A percentile compares a stretch with the other conserved stretches of the same genome.
Conservation (phyloP, 2,888 invertebrate genomes). For the Trachelus troglodyta region DNA sequence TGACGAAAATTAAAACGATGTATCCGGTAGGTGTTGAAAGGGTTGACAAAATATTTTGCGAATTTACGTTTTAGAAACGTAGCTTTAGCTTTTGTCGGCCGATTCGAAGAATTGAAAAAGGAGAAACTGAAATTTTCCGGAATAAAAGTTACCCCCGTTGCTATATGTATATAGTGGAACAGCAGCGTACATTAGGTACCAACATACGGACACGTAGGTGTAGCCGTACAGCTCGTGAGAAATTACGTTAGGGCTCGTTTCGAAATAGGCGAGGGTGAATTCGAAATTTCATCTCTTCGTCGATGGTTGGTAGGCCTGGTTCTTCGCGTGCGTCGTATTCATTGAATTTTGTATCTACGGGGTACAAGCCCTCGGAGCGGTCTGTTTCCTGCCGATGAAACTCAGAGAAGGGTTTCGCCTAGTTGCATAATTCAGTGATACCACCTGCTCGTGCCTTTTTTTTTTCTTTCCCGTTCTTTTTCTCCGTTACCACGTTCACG, state of each 20-base stretch:
- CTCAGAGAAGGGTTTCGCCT: not conserved
- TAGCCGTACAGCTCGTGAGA: not conserved
- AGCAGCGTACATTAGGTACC: not conserved
- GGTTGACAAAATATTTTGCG: not conserved
- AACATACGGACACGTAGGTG: not conserved
- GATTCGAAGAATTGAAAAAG: not conserved
- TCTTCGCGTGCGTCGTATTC: conserved; percentile 8
- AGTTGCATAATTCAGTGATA: conserved; percentile 7
- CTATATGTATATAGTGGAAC: too few species aligned
- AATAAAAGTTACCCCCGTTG: not conserved
- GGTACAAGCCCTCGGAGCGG: not conserved
- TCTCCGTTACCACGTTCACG: not conserved
- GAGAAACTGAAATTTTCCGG: not conserved
- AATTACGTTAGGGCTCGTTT: not conserved
- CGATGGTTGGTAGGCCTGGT: not conserved
- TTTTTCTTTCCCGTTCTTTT: not conserved
- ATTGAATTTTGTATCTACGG: conserved; percentile 21
- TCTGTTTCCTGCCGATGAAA: not conserved
- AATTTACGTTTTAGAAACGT: not conserved
- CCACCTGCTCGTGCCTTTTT: not conserved
- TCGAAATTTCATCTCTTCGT: not conserved
- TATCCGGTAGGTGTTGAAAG: not conserved
- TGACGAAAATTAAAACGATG: not conserved
- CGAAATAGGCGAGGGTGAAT: not conserved
- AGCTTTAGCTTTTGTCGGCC: not conserved